Percentiles rank a stretch among this genome's conserved stretches.
These are phyloP conservation scores for Cervus canadensis DNA, from an alignment of 2,113 vertebrate genomes.

Conservation along the genomic window DNA sequence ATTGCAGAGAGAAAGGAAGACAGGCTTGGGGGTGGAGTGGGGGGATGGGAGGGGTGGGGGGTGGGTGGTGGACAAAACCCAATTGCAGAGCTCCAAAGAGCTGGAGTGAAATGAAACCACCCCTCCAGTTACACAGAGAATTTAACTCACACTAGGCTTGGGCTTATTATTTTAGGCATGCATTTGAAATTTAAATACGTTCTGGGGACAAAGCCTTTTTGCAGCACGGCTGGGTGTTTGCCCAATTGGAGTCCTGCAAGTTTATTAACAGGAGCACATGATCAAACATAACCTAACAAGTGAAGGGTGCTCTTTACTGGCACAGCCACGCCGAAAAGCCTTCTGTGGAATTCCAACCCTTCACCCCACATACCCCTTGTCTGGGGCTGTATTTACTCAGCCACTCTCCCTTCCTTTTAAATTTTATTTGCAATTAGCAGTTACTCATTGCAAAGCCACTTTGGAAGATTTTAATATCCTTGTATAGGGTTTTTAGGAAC, in stretches of 20 bases:
- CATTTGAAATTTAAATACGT: slow-evolving; percentile 78
- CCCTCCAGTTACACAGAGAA: slow-evolving; percentile 71
- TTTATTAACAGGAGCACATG: slow-evolving; percentile 6
- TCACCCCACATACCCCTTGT: not conserved
- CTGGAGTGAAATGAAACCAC: slow-evolving; percentile 55
- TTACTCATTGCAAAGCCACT: not conserved
- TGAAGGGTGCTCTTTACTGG: not conserved
- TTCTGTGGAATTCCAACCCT: not conserved
- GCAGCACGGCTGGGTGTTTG: not conserved
- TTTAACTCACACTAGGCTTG: slow-evolving; percentile 56
- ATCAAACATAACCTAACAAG: not conserved
- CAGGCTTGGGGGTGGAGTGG: not conserved
- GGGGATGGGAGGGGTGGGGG: no score
- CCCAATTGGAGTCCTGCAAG: not conserved
- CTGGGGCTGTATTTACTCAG: not conserved
- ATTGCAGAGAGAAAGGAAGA: slow-evolving; percentile 60
- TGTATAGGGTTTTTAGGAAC: not conserved
- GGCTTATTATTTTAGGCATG: slow-evolving; percentile 76
- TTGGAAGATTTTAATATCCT: not conserved
- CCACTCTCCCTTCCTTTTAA: not conserved
- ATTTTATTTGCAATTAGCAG: not conserved
- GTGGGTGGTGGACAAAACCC: slow-evolving; percentile 50
- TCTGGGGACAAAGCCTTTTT: slow-evolving; percentile 50
- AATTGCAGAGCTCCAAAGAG: slow-evolving; percentile 56
- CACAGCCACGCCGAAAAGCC: not conserved